Base-by-base conservation (phyloP, 2,888 invertebrate genomes). In the Drosophila stalkeri region DNA sequence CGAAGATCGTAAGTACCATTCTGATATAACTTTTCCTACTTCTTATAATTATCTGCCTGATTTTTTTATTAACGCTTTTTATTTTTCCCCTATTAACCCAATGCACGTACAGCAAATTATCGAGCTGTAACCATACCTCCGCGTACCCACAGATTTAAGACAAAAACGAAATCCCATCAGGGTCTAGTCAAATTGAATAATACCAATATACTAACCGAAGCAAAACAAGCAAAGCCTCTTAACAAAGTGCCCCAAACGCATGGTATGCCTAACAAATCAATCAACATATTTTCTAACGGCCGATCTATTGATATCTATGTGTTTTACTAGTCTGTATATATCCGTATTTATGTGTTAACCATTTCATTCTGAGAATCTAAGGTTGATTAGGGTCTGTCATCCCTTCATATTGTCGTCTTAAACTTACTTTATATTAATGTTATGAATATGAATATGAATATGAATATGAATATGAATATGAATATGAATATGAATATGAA, bases 1-100 rank as follows among this genome's bases (percentile, higher is more conserved):
- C 89, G 96, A 97, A 94, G 97, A 97, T 93, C 96, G 98, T 97
- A 94, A 96, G 96, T 94, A 73, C 9, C 57, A 3, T 97, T 2
- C 2, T 35, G 1, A n/a, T 2, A 3, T 0, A 0, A 1, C 8
- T 27, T 7, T n/a, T 8, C 12, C 16, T 16, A 5, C 18, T 16
- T 2, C 23, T 11, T 46, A 20, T 9, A 47, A 47, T 27, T 72
- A 33, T n/a, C 39, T 44, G 75, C 77, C 70, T 66, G 70, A 8
- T 12, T 12, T 18, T 4, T 16, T 41, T 49, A 64, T 51, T 71
- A 76, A 80, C 51, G 8, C 27, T 18, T 62, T 47, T 60, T 63
- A 51, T 20, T 66, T 35, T 64, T 61, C 7, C 20, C 18, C 5
- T 51, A 62, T 62, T 70, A 71, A 77, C 44, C n/a, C 7, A 18